Evolutionary conservation across 2,888 invertebrate genomes (phyloP), one percentile per base, ranked within the genome.

Genomic region (Torymus auratus): DNA sequence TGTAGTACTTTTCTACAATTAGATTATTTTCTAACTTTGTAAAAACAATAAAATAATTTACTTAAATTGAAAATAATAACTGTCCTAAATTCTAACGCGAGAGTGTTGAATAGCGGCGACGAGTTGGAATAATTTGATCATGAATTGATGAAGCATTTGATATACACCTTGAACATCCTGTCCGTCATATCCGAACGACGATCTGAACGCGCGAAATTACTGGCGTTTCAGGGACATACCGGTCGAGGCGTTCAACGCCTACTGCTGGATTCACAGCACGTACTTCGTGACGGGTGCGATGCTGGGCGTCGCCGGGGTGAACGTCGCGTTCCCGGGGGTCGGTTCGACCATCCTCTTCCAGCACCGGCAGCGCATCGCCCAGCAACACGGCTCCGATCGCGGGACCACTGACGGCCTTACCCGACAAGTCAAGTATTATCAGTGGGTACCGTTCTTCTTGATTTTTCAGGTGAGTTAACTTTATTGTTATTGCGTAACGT

Each of bases 391-490:
- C 15, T 7, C n/a, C 10, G 75, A 67, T 60, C 71, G 82, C 0
- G 15, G 14, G 7, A 11, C 65, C 10, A n/a, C 65, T 4, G 67
- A 80, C 14, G 14, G 65, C 5, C 10, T 78, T 11, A 80, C 68
- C 55, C 96, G 96, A 91, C 94, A 95, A 87, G 96, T 96, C 92
- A 95, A 95, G 91, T 98, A 98, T 93, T 98, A 98, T 92, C 98
- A 98, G 93, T 98, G 98, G 98, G 98, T 98, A 92, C 97, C 97
- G 93, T 98, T 98, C 93, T 97, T 97, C 93, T 95, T 98, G 91
- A 97, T 98, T 93, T 96, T 98, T 92, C 97, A 97, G 96, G 97
- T 97, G 92, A 95, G 78, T 58, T 0, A 14, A 14, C 0, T 7
- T 15, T 4, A n/a, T 28, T n/a, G 53, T 20, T 50, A 15, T 64